Conservation (phyloP, 2,888 invertebrate genomes). For the Itoplectis maculator region DNA sequence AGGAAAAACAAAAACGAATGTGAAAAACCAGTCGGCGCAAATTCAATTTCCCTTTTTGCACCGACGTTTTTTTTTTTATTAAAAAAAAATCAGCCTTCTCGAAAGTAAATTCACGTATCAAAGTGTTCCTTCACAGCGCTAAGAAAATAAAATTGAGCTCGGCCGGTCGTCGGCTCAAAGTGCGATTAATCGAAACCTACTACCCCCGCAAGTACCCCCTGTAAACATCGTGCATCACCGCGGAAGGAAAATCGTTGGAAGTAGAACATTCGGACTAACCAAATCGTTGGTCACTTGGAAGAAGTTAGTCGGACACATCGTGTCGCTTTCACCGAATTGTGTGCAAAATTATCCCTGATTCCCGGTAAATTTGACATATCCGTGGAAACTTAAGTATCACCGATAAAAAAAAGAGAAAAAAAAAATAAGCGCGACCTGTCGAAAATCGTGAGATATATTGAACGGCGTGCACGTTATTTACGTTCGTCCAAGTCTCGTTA, state of each 20-base stretch:
- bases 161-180: slow-evolving; percentile 69
- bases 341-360: slow-evolving; percentile 70
- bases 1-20: slow-evolving; percentile 67
- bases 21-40: slow-evolving; percentile 73
- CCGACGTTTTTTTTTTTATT: slow-evolving; percentile 71
- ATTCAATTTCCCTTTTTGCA: slow-evolving; percentile 78
- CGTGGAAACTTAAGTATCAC: slow-evolving; percentile 54
- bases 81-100: slow-evolving; percentile 84
- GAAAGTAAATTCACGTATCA: slow-evolving; percentile 81
- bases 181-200: slow-evolving; percentile 60
- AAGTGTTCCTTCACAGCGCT: slow-evolving; percentile 83
- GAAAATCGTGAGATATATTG: slow-evolving; percentile 52
- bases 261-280: slow-evolving; percentile 64
- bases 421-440: slow-evolving; percentile 35
- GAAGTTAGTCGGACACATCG: slow-evolving; percentile 55
- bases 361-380: slow-evolving; percentile 65
- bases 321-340: slow-evolving; percentile 44
- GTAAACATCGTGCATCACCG: slow-evolving; percentile 63
- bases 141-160: slow-evolving; percentile 78
- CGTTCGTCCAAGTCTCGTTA: slow-evolving; percentile 24
- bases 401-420: slow-evolving; percentile 41
- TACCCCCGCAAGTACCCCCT: slow-evolving; percentile 14
- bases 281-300: slow-evolving; percentile 57
- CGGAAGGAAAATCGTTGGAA: slow-evolving; percentile 70
- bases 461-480: slow-evolving; percentile 56